Conservation (phyloP, 2,797 vertebrate genomes). For the Bufotes viridis region DNA sequence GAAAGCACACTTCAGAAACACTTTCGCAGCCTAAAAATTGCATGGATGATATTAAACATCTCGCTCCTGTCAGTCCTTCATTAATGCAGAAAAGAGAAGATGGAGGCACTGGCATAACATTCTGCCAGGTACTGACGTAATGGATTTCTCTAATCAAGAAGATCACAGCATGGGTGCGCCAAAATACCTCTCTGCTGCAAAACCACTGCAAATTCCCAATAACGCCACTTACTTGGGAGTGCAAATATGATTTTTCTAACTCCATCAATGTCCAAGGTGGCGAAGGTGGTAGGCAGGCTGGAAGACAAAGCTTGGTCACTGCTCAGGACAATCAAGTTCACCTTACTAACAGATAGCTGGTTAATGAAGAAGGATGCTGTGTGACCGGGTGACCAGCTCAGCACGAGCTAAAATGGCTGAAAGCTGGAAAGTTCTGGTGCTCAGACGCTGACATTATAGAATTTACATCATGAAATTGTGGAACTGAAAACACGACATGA, state of each 20-base stretch:
- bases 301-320: slow-evolving; percentile 61
- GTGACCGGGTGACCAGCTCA: neutral
- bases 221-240: slow-evolving; percentile 87
- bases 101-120: neutral
- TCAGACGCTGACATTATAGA: too few relatives aligned
- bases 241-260: slow-evolving; percentile 99
- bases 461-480: too few relatives aligned
- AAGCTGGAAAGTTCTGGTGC: neutral
- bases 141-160: neutral
- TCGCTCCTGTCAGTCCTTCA: neutral
- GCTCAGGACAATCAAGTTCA: too few relatives aligned
- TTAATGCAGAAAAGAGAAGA: neutral
- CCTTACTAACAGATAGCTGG: too few relatives aligned
- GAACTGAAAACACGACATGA: too few relatives aligned
- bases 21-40: neutral
- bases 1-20: neutral
- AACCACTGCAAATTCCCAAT: neutral
- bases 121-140: neutral
- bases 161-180: neutral
- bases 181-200: neutral
- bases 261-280: slow-evolving; percentile 95
- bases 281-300: slow-evolving; percentile 97
- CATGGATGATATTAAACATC: neutral
- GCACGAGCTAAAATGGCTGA: neutral
- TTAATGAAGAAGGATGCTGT: neutral